Percentiles rank a stretch among this genome's conserved stretches.
Evolutionary conservation across 2,113 vertebrate genomes (phyloP).

Genomic region (Gasterosteus nipponicus): DNA sequence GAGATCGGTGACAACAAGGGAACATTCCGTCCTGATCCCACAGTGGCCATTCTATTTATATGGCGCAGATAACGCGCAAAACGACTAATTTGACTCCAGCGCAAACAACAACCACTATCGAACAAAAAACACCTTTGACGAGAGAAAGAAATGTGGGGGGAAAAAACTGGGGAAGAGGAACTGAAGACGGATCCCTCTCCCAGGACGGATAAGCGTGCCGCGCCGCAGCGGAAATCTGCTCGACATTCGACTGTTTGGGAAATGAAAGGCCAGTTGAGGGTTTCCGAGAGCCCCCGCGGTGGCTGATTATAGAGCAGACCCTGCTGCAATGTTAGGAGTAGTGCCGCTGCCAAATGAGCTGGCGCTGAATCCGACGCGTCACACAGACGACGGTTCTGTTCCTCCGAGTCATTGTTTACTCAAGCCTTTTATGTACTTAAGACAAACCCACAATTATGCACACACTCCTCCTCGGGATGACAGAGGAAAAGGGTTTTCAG

Average conservation of each 20-base stretch:
- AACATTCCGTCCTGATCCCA: conserved; percentile 47
- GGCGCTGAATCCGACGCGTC: conserved; percentile 45
- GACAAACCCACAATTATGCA: neutral
- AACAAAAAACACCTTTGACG: neutral
- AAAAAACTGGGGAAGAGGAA: neutral
- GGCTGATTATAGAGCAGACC: conserved; percentile 54
- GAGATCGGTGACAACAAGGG: conserved; percentile 39
- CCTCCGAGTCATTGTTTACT: conserved; percentile 21
- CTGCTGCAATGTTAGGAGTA: conserved; percentile 55
- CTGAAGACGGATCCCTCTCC: neutral
- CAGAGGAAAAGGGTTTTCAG: neutral
- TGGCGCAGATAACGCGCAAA: neutral
- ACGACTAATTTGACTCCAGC: neutral
- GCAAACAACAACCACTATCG: neutral
- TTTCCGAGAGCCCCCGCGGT: conserved; percentile 50
- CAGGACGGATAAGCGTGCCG: neutral
- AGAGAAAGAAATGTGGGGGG: neutral
- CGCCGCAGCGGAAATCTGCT: conserved; percentile 38
- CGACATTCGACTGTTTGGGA: conserved; percentile 65
- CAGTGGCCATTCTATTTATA: neutral
- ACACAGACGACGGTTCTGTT: conserved; percentile 36
- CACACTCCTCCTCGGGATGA: neutral
- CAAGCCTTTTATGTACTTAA: conserved; percentile 14
- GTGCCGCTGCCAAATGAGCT: conserved; percentile 66
- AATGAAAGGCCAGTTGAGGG: conserved; percentile 50